A percentile compares a stretch with the other conserved stretches of the same genome.
phyloP scores from a whole-genome alignment of 2,888 invertebrate genomes.

The Platycheirus albimanus region DNA sequence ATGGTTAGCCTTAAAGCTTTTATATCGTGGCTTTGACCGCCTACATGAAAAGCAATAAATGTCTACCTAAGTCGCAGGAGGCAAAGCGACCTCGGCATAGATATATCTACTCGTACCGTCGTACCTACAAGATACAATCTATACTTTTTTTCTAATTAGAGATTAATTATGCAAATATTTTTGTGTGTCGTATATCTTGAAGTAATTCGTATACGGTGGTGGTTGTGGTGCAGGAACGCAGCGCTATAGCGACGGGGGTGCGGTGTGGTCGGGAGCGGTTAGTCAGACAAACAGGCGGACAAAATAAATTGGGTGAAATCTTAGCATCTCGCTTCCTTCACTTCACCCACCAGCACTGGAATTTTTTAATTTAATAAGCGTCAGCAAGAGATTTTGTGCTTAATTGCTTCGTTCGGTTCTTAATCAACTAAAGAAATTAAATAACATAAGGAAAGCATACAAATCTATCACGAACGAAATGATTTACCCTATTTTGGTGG shows the following conservation, averaged over 20 bases:
- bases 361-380: conserved; percentile 55
- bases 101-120: background rate
- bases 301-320: conserved; percentile 45
- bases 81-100: conserved; percentile 13
- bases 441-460: background rate
- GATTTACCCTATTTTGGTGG: background rate
- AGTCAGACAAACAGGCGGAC: conserved; percentile 25
- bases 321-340: background rate
- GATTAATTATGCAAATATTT: conserved; percentile 74
- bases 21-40: conserved; percentile 44
- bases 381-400: conserved; percentile 32
- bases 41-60: conserved; percentile 55
- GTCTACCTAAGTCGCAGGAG: conserved; percentile 13
- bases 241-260: too few relatives aligned
- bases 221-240: background rate
- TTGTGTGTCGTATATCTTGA: conserved; percentile 18
- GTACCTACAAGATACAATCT: conserved; percentile 58
- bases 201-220: conserved; percentile 14
- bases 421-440: conserved; percentile 1
- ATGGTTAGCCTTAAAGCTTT: conserved; percentile 34
- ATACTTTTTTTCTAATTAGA: conserved; percentile 66
- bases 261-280: background rate
- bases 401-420: conserved; percentile 35
- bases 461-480: background rate
- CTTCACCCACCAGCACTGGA: conserved; percentile 13